Evolutionary conservation across 2,888 invertebrate species (phyloP), one percentile per base, ranked within the genome.

Genomic region (Athripsodes cinereus): DNA sequence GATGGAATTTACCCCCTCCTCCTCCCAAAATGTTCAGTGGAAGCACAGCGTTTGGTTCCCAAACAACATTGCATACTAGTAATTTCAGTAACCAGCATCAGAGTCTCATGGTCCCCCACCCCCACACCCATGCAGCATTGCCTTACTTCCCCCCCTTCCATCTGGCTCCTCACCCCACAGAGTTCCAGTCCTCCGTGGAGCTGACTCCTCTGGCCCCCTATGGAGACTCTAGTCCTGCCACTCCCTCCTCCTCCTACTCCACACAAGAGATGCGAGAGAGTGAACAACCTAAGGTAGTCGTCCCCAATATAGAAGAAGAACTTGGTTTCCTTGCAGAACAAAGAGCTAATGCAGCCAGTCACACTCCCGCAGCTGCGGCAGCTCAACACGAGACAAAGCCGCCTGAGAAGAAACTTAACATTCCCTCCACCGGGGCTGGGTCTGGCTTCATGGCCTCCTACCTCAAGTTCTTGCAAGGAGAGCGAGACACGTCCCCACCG

Each of bases 281-380:
- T 72, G 83, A 84, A 68, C 85, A 86, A 74, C 87, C 88, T 66
- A 90, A 90, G 81, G 90, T 91, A 68, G 88, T 91, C 68, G 90
- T 91, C 69, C 91, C 91, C 67, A 90, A 91, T 77, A 90, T 92
- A 72, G 91, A 91, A 74, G 90, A 92, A 77, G 92, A 92, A 76
- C 80, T 92, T 69, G 87, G 87, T 73, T 90, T 90, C 76, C 80
- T 91, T 72, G 83, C 85, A 68, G 83, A 84, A 76, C 79, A 74
- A 75, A 78, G 73, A 72, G 75, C 71, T 70, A 77, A 72, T 73
- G 69, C 79, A 72, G 75, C 72, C 74, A 74, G 69, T 73, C 64
- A 54, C 22, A 57, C 64, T 18, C 60, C 57, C 21, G 61, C 57
- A 19, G 59, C 62, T 54, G 71, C 73, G 69, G 74, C 78, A 69